These are phyloP conservation scores for Hoplias malabaricus DNA, from an alignment of 2,113 vertebrate species.

Conservation along the genomic window DNA sequence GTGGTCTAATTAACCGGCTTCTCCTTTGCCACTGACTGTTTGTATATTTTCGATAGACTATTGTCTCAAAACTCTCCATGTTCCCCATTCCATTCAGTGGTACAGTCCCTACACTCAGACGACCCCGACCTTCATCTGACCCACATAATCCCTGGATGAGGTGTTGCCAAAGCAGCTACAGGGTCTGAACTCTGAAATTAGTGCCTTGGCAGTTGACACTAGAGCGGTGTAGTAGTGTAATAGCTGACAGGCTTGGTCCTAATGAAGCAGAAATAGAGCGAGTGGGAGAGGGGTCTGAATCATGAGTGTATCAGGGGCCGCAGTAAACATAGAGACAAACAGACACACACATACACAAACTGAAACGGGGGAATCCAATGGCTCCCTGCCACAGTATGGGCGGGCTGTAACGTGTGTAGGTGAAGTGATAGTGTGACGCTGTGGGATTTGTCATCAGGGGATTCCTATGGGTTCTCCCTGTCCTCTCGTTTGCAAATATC, in stretches of 20 bases:
- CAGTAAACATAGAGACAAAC: slow-evolving; percentile 58
- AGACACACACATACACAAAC: slow-evolving; percentile 27
- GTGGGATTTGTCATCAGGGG: slow-evolving; percentile 36
- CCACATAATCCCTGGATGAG: slow-evolving; percentile 29
- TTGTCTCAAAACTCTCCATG: too few relatives aligned
- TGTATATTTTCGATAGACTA: background rate
- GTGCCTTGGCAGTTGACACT: slow-evolving; percentile 62
- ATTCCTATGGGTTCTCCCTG: slow-evolving; percentile 37
- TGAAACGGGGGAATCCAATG: slow-evolving; percentile 59
- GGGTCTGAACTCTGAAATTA: slow-evolving; percentile 44
- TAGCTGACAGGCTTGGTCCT: slow-evolving; percentile 60
- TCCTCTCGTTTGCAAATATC: slow-evolving; percentile 3
- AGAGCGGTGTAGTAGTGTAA: slow-evolving; percentile 65
- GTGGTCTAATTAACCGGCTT: background rate
- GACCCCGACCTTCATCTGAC: slow-evolving; percentile 20
- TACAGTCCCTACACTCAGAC: slow-evolving; percentile 8
- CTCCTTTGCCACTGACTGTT: background rate
- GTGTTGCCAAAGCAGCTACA: slow-evolving; percentile 32
- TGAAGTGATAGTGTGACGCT: slow-evolving; percentile 36
- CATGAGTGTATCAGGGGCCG: slow-evolving; percentile 73
- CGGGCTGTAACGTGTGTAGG: slow-evolving; percentile 46
- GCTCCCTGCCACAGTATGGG: slow-evolving; percentile 55
- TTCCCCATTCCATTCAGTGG: background rate
- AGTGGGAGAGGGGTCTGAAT: slow-evolving; percentile 77
- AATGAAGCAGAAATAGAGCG: slow-evolving; percentile 74